Conservation (phyloP, 1,140 invertebrate species). For the Drosophila suzukii region DNA sequence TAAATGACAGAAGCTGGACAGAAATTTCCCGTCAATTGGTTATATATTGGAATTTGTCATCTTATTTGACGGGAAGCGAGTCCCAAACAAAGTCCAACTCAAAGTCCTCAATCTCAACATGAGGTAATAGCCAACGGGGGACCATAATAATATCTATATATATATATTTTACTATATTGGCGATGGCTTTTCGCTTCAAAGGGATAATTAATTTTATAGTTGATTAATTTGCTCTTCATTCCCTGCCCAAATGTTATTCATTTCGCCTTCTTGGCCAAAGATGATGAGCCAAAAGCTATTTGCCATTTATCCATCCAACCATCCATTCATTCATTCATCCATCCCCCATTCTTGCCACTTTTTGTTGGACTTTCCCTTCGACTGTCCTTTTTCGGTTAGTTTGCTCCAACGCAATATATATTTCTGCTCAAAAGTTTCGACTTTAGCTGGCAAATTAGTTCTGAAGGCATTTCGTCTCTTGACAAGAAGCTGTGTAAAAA, state of each 20-base stretch:
- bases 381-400: slow-evolving; percentile 44
- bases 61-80: background rate
- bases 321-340: slow-evolving; percentile 3
- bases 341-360: slow-evolving; percentile 14
- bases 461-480: slow-evolving; percentile 13
- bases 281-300: slow-evolving; percentile 54
- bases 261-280: slow-evolving; percentile 4
- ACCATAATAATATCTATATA: background rate
- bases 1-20: slow-evolving; percentile 22
- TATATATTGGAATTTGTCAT: slow-evolving; percentile 10
- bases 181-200: slow-evolving; percentile 39
- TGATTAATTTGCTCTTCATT: slow-evolving; percentile 57
- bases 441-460: slow-evolving; percentile 40
- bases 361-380: slow-evolving; percentile 16
- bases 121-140: background rate
- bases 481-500: slow-evolving; percentile 17
- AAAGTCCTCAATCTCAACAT: slow-evolving; percentile 1
- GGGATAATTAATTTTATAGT: slow-evolving; percentile 62
- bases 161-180: slow-evolving; percentile 1
- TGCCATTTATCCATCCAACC: slow-evolving; percentile 28
- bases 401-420: slow-evolving; percentile 43
- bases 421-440: slow-evolving; percentile 45
- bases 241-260: slow-evolving; percentile 8
- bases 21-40: slow-evolving; percentile 18
- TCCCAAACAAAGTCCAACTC: background rate